These are phyloP conservation scores for Resseliella maxima DNA, from an alignment of 2,888 invertebrate genomes.

Conservation along the genomic window DNA sequence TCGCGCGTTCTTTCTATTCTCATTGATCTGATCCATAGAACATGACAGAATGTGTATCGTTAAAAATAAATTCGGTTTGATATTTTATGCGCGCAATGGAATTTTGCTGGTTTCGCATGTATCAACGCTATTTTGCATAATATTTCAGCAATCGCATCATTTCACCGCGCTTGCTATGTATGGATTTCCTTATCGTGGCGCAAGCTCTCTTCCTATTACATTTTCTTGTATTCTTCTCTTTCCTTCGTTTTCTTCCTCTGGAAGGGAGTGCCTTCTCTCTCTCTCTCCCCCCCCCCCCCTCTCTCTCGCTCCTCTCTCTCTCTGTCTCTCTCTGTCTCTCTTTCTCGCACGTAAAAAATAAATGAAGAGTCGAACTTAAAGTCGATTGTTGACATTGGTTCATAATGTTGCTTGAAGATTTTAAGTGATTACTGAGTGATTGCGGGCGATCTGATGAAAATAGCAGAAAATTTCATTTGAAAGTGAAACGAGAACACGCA, in stretches of 20 bases:
- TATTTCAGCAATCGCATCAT: slow-evolving; percentile 28
- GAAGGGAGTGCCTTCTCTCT: no score
- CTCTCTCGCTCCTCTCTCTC: no score
- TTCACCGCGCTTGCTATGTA: not conserved
- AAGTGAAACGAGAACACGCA: not conserved
- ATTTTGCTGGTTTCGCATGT: not conserved
- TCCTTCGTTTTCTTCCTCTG: no score
- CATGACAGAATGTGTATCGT: slow-evolving; percentile 49
- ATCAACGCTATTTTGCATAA: not conserved
- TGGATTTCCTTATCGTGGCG: no score
- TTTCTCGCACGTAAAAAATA: no score
- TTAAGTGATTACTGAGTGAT: not conserved
- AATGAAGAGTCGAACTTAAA: not conserved
- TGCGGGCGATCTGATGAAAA: not conserved
- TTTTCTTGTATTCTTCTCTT: no score
- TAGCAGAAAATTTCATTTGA: not conserved
- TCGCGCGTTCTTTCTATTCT: not conserved
- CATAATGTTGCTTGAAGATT: not conserved
- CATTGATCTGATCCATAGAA: not conserved
- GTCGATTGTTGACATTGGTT: not conserved
- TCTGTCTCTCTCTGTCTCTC: no score
- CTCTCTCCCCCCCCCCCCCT: no score
- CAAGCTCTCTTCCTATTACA: no score
- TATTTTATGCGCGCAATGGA: not conserved
- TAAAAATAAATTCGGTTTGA: slow-evolving; percentile 49